phyloP scores from a whole-genome alignment of 64 coral and sea anemone genomes.

The Stylophora pistillata region DNA sequence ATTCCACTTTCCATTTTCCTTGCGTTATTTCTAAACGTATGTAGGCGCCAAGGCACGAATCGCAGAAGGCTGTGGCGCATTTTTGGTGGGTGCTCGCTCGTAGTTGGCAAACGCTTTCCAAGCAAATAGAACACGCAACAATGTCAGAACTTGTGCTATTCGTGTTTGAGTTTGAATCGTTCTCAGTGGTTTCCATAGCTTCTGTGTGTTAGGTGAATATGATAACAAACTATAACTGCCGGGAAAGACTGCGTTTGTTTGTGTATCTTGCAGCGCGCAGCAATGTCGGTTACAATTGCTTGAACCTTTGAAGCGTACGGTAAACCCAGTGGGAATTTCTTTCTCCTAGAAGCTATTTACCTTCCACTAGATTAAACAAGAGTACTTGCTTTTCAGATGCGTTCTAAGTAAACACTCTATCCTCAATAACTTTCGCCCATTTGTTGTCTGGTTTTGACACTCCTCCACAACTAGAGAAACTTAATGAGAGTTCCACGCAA shows the following conservation, averaged over 20 bases:
- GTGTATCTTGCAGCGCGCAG: not conserved
- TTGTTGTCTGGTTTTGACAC: not conserved
- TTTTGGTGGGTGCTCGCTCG: not conserved
- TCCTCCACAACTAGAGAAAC: not conserved
- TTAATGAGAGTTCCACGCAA: not conserved
- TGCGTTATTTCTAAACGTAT: constrained; percentile 31
- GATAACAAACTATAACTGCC: not conserved
- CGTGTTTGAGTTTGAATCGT: not conserved
- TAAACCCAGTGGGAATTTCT: not conserved
- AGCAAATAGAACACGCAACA: constrained; percentile 6
- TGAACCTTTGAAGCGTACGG: not conserved
- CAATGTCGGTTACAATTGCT: not conserved
- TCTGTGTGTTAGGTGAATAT: not conserved
- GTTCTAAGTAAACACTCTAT: not conserved
- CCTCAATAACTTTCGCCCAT: not conserved
- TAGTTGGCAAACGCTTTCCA: not conserved
- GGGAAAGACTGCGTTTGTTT: not conserved
- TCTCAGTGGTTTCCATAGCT: not conserved
- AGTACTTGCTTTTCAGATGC: not conserved
- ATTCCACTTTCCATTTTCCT: constrained; percentile 29
- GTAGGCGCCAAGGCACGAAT: constrained; percentile 42
- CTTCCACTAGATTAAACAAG: not conserved
- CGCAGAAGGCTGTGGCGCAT: not conserved
- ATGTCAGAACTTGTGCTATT: not conserved
- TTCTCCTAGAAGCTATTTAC: not conserved